Base-by-base conservation (phyloP, 2,888 invertebrate species). In the Coleophora deauratella region DNA sequence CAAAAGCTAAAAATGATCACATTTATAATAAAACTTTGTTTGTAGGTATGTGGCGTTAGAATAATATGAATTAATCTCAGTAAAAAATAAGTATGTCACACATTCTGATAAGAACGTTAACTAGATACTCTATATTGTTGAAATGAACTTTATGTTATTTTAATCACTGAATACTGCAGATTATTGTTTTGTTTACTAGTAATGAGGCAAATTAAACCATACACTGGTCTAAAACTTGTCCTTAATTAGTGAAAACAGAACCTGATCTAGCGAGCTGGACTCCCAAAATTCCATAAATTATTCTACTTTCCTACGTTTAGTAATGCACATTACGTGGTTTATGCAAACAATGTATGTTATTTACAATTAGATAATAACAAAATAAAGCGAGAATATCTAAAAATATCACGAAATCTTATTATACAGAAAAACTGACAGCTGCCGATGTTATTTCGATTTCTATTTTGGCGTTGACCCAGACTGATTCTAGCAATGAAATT, bases 351-450 rank as follows among this genome's bases (percentile, higher is more conserved):
- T 21, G 9, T 40, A 37, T 30, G 13, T 9, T 37, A 30, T 46
- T 33, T 31, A 36, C n/a, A 15, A 33, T 37, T 38, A 40, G 21
- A 36, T 38, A 37, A 27, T 27, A 30, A 12, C 33, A 27, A 33
- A 42, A 36, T 3, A 33, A 37, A 3, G 27, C 30, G 15, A 37
- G 34, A 46, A 28, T 39, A 43, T 13, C 34, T 12, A 41, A 43
- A 50, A 49, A 52, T 45, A 42, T 45, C 27, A 14, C 27, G 47
- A 56, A 65, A 57, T 59, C 44, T 46, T 52, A 45, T 47, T 47
- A 54, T 44, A 45, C 47, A 37, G n/a, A n/a, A 59, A 62, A 48
- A 66, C 65, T 77, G 77, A 78, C 77, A 76, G 73, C 66, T 73
- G 76, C 67, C 63, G 60, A 60, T 52, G 44, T 46, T 57, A 55